Evolutionary conservation across 2,888 invertebrate species (phyloP), one percentile per base, ranked within the genome.

Genomic region (Cylloceria caligata): DNA sequence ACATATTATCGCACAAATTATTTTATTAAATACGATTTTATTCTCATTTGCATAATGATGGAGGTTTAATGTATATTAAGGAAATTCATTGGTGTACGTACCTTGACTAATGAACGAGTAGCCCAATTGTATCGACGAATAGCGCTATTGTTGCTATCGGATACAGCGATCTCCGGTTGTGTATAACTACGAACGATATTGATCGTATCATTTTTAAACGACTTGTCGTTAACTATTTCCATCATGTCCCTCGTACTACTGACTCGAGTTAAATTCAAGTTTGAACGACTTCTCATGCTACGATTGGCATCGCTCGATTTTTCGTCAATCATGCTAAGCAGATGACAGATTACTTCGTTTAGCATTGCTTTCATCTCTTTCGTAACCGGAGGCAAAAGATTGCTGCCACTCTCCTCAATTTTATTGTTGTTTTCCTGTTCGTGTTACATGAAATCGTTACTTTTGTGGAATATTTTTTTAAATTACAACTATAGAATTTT

Each of bases 401-500:
- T 91, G 68, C 90, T 91, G 49, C 91, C 90, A 1, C 90, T 89
- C 85, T 91, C 89, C 69, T 89, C 89, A 9, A 90, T 81, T 77
- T 87, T 89, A 24, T 89, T 89, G 3, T 87, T 82, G 65, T 82
- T 89, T 52, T 89, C 88, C 90, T 90, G 74, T 11, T 52, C 55
- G 68, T 60, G 30, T 30, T 47, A 47, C 4, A 47, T 16, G 45
- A 27, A 45, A 45, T 57, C 36, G 78, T 5, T 9, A 45, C 42
- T 39, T 11, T 64, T 36, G 21, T 47, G 13, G n/a, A 11, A 47
- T 36, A 42, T 24, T 21, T 52, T 47, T 55, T 34, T 34, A 34
- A 34, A 34, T 6, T 6, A 34, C 7, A 39, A 39, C 39, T 9
- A 39, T 4, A 5, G 5, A 30, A 30, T 30, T 3, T 30, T 30